These are phyloP conservation scores for Apodemus sylvaticus DNA, from an alignment of 2,113 vertebrate species.

Conservation along the genomic window DNA sequence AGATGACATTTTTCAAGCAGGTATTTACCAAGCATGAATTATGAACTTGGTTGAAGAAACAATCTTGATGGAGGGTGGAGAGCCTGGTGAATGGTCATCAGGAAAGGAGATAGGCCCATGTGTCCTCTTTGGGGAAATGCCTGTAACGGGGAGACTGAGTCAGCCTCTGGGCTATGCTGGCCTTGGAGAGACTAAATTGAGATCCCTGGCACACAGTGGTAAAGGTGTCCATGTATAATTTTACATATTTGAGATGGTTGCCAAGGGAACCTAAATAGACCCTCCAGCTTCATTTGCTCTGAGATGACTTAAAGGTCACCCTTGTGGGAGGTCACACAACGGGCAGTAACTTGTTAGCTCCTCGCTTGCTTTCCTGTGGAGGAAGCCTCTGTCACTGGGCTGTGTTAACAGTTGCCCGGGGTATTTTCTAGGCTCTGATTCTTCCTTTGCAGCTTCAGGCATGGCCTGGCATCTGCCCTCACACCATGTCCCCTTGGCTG, in stretches of 20 bases:
- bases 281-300: not conserved
- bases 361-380: not conserved
- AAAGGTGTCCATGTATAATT: not conserved
- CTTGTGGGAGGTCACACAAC: not conserved
- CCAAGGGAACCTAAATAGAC: not conserved
- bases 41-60: not conserved
- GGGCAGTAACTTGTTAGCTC: not conserved
- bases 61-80: not conserved
- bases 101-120: not conserved
- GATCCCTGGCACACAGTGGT: too few relatives aligned
- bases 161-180: not conserved
- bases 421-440: not conserved
- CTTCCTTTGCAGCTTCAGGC: not conserved
- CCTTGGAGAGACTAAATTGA: too few relatives aligned
- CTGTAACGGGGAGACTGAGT: fast-evolving
- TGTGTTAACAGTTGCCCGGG: not conserved
- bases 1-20: not conserved
- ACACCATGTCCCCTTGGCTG: not conserved
- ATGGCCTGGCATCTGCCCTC: too few relatives aligned
- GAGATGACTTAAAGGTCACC: not conserved
- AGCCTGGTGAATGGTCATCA: too few relatives aligned
- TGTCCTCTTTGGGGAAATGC: too few relatives aligned
- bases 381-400: not conserved
- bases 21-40: not conserved
- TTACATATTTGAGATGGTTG: not conserved